These are phyloP conservation scores for Agrotis exclamationis DNA, from an alignment of 2,888 invertebrate species.

Conservation along the genomic window DNA sequence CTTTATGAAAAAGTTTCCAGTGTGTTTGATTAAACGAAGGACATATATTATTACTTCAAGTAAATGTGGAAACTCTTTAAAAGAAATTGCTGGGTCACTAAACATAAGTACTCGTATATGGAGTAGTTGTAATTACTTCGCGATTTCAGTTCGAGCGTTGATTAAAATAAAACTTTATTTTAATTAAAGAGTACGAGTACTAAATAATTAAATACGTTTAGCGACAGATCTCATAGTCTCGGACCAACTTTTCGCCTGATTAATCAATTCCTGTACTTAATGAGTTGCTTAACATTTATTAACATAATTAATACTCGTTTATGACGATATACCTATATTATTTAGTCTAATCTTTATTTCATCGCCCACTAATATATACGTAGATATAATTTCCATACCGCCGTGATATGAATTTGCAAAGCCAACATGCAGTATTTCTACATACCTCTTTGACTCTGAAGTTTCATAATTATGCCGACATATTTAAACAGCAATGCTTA, in stretches of 20 bases:
- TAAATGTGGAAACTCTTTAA: background rate
- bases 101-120: background rate
- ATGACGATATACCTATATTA: background rate
- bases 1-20: no score
- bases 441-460: background rate
- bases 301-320: background rate
- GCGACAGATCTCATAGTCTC: background rate
- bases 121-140: background rate
- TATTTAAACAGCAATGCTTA: constrained; percentile 14
- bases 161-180: no score
- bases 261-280: background rate
- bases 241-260: background rate
- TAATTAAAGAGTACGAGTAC: background rate
- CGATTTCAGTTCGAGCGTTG: no score
- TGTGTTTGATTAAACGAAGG: background rate
- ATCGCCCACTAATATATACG: background rate
- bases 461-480: background rate
- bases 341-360: background rate
- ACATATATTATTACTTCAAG: background rate
- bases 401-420: background rate
- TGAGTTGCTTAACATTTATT: background rate
- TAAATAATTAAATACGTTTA: background rate
- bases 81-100: background rate
- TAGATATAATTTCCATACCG: background rate
- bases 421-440: background rate